Evolutionary conservation across 2,797 vertebrate species (phyloP), one percentile per base, ranked within the genome.

Genomic region (Liparis tanakae): DNA sequence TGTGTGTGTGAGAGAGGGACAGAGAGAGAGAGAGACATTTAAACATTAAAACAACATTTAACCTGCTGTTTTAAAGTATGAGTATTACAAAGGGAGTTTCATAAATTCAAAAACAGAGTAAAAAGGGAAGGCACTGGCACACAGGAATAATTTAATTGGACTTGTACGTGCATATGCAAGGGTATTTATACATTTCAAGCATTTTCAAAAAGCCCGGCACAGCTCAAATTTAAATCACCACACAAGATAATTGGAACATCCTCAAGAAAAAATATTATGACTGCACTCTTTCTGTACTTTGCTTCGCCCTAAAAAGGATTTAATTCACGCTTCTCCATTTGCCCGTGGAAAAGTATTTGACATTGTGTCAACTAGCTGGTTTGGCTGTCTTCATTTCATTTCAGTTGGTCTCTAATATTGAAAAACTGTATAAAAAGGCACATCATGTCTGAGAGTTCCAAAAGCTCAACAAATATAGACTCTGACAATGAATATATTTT

Each of bases 1-100:
- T 98, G 84, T 64, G 77, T 80, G 58, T 80, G 8, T 63, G 44
- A 36, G 15, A 33, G 41, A 41, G 59, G 20, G 33, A 43, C 6
- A 64, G 44, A 36, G 44, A 30, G 3, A 8, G 17, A 20, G 14
- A n/a, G n/a, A n/a, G n/a, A n/a, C n/a, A n/a, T n/a, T n/a, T n/a
- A n/a, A n/a, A 46, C 5, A 18, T 30, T 30, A 30, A 30, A 30
- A 55, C 30, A 46, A 37, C 5, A 48, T 39, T 65, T 18, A 57
- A 39, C 25, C 46, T 39, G 22, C 10, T 36, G 20, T n/a, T 33
- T 36, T 0, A 41, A 33, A 62, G 39, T 39, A 12, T 5, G 13
- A 58, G 1, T 68, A 39, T 37, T 25, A 48, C 25, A 36, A 25
- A 25, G 10, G 4, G 8, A 22, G 20, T 30, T 74, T 30, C 59